A percentile compares a stretch with the other conserved stretches of the same genome.
phyloP scores from a whole-genome alignment of 1,140 invertebrate species.

The Monochamus saltuarius region DNA sequence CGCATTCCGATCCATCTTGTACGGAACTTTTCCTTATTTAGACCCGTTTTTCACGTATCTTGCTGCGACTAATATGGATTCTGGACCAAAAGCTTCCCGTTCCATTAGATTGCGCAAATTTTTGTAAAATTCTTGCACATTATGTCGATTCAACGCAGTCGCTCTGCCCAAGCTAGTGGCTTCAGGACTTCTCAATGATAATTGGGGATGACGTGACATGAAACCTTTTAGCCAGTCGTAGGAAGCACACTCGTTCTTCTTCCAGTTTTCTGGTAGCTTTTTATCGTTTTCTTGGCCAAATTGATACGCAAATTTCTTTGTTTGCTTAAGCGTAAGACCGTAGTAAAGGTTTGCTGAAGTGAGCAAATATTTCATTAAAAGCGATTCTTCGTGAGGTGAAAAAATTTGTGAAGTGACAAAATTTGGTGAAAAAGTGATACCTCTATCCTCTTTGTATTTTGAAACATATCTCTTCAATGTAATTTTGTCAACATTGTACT shows the following conservation, averaged over 20 bases:
- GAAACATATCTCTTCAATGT: constrained; percentile 5
- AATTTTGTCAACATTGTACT: constrained; percentile 6
- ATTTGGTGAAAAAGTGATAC: constrained; percentile 17
- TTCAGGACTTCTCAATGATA: constrained; percentile 18
- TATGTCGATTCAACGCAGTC: constrained; percentile 13
- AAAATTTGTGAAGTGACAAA: constrained; percentile 17
- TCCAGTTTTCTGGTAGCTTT: constrained; percentile 20
- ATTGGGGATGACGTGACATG: constrained; percentile 9
- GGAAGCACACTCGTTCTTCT: constrained; percentile 10
- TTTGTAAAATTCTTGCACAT: constrained; percentile 16
- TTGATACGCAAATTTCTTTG: constrained; percentile 11
- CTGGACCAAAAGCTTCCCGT: constrained; percentile 11
- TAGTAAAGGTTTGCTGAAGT: constrained; percentile 15
- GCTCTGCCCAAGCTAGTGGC: constrained; percentile 5
- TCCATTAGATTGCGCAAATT: constrained; percentile 18
- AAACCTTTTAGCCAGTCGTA: constrained; percentile 18
- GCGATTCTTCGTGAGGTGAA: constrained; percentile 19
- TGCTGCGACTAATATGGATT: no score
- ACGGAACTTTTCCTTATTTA: no score
- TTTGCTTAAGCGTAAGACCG: constrained; percentile 17
- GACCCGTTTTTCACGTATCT: no score
- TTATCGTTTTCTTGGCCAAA: constrained; percentile 16
- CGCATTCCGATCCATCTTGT: no score
- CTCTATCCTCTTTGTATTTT: constrained; percentile 8
- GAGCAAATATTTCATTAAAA: constrained; percentile 23